These are phyloP conservation scores for Drosophila kepulauana DNA, from an alignment of 1,140 invertebrate genomes.

Conservation along the genomic window DNA sequence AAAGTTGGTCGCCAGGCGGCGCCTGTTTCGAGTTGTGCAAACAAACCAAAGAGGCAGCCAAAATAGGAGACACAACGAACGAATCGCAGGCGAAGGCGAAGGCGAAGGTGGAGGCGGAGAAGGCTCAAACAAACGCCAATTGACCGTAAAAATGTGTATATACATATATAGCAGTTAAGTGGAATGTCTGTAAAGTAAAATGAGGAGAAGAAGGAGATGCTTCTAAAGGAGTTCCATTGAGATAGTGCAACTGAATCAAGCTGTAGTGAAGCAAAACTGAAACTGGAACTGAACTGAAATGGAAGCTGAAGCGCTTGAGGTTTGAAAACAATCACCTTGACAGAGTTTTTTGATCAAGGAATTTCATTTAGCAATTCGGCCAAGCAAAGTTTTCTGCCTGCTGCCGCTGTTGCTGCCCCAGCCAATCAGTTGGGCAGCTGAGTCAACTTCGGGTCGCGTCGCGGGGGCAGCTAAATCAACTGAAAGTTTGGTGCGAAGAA, in stretches of 20 bases:
- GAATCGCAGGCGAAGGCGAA: not conserved
- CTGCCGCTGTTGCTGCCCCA: slow-evolving; percentile 10
- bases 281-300: slow-evolving; percentile 5
- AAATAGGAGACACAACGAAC: slow-evolving; percentile 42
- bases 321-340: slow-evolving; percentile 80
- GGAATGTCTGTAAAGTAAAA: slow-evolving; percentile 44
- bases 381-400: slow-evolving; percentile 50
- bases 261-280: not conserved
- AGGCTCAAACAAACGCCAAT: slow-evolving; percentile 74
- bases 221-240: not conserved
- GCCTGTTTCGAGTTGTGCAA: slow-evolving; percentile 75
- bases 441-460: slow-evolving; percentile 60
- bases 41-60: slow-evolving; percentile 50
- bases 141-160: slow-evolving; percentile 76
- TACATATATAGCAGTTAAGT: slow-evolving; percentile 67
- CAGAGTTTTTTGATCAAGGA: slow-evolving; percentile 39
- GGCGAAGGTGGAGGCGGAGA: not conserved
- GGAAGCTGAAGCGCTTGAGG: slow-evolving; percentile 66
- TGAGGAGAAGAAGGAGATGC: slow-evolving; percentile 5
- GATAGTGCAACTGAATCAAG: slow-evolving; percentile 20
- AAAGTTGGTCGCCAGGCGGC: slow-evolving; percentile 72
- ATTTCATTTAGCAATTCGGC: slow-evolving; percentile 69
- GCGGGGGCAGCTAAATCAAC: slow-evolving; percentile 76
- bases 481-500: slow-evolving; percentile 81
- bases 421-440: slow-evolving; percentile 71